A percentile compares a stretch with the other conserved stretches of the same genome.
These are phyloP conservation scores for Tridacna gigas DNA, from an alignment of 2,888 invertebrate genomes.

Conservation along the genomic window DNA sequence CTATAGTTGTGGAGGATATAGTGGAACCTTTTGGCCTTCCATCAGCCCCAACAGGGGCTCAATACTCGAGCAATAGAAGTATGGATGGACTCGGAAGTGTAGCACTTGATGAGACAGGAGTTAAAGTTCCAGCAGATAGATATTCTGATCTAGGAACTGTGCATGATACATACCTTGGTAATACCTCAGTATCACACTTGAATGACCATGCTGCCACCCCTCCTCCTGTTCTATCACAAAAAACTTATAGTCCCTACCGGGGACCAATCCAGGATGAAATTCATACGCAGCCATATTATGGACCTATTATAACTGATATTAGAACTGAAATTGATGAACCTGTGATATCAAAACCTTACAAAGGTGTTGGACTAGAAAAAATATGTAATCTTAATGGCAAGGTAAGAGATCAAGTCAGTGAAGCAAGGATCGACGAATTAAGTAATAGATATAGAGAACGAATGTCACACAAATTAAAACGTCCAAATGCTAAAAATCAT, in stretches of 20 bases:
- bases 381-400: constrained; percentile 22
- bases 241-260: constrained; percentile 56
- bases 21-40: constrained; percentile 53
- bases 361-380: constrained; percentile 23
- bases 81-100: not conserved
- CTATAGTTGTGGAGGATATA: constrained; percentile 50
- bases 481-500: constrained; percentile 36
- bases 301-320: constrained; percentile 57
- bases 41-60: constrained; percentile 2
- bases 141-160: not conserved
- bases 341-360: constrained; percentile 13
- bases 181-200: constrained; percentile 5
- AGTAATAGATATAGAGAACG: constrained; percentile 59
- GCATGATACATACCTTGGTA: not conserved
- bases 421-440: constrained; percentile 61
- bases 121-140: constrained; percentile 28
- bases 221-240: constrained; percentile 51
- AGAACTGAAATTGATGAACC: constrained; percentile 55
- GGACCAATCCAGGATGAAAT: constrained; percentile 61
- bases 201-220: constrained; percentile 19
- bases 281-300: constrained; percentile 62
- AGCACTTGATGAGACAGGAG: constrained; percentile 26
- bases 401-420: constrained; percentile 47
- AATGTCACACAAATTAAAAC: constrained; percentile 43
- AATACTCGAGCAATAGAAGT: not conserved